Evolutionary conservation across 2,888 invertebrate genomes (phyloP), one percentile per base, ranked within the genome.

Genomic region (Euclidia mi): DNA sequence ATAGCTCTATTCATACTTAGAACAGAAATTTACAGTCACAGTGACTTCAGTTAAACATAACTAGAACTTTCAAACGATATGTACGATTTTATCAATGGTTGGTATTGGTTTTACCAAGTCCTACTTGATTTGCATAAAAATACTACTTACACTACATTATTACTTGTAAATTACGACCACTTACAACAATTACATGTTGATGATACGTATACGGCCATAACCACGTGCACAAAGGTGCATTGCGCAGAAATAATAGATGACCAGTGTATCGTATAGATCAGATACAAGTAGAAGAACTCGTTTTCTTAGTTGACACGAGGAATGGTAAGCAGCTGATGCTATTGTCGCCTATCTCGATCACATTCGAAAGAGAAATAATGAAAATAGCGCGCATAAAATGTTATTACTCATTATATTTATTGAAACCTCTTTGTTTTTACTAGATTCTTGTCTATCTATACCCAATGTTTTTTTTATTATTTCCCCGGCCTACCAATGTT

Each of bases 401-500:
- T 45, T 51, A 44, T 44, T 11, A 29, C 29, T 12, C 17, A 37
- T 50, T 43, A 25, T 14, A 35, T 40, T n/a, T 20, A 40, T 50
- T 15, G 49, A 42, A 50, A 32, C 38, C 18, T 18, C 18, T 47
- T 42, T 46, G 28, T 46, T 46, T 53, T 47, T 34, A 45, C 2
- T 34, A 14, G 12, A 28, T 45, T 18, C 14, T 34, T 44, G 20
- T 32, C n/a, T 44, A 17, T 32, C n/a, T 47, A 28, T 37, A 17
- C 14, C 28, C 38, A 58, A 45, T 48, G 37, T n/a, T 46, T 56
- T 10, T 46, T 56, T 38, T 51, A n/a, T 61, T 45, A 46, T 56
- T 65, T 56, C 42, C 46, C 48, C 52, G 37, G 47, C 44, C 69
- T 49, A 25, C 40, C 48, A 48, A 58, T 55, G 52, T 50, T 53